phyloP scores from a whole-genome alignment of 2,113 vertebrate species.

The Chinchilla lanigera region DNA sequence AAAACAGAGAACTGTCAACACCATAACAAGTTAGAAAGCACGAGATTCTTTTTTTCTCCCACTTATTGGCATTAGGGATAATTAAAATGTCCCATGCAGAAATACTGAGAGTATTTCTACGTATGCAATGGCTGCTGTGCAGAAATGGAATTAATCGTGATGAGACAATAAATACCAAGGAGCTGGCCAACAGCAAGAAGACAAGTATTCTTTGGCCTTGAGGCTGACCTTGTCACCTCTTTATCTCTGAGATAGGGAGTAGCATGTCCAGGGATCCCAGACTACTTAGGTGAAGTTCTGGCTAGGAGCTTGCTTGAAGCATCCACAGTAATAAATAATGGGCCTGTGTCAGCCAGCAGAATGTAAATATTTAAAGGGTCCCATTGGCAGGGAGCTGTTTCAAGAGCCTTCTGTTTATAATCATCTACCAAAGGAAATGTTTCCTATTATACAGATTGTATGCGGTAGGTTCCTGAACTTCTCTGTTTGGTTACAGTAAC shows the following conservation, averaged over 20 bases:
- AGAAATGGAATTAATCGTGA: neutral
- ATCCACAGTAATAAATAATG: neutral
- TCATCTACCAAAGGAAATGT: constrained; percentile 75
- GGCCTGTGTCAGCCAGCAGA: constrained; percentile 55
- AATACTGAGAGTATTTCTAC: neutral
- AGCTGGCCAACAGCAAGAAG: neutral
- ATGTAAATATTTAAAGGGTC: constrained; percentile 82
- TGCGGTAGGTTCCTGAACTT: constrained; percentile 68
- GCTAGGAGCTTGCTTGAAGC: neutral
- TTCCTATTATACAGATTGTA: constrained; percentile 53
- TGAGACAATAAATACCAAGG: neutral
- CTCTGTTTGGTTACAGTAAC: neutral
- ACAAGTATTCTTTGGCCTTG: constrained; percentile 16
- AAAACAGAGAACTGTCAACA: constrained; percentile 50
- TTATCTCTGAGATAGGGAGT: neutral
- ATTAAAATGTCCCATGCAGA: neutral
- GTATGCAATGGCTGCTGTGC: neutral
- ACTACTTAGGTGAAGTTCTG: neutral
- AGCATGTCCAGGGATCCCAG: neutral
- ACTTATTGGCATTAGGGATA: neutral
- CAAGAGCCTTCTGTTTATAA: constrained; percentile 81
- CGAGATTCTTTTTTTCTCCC: neutral
- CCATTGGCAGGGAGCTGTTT: constrained; percentile 75
- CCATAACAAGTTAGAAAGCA: constrained; percentile 15
- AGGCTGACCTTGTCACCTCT: neutral